These are phyloP conservation scores for Pipa parva DNA, from an alignment of 2,113 vertebrate species.

Conservation along the genomic window DNA sequence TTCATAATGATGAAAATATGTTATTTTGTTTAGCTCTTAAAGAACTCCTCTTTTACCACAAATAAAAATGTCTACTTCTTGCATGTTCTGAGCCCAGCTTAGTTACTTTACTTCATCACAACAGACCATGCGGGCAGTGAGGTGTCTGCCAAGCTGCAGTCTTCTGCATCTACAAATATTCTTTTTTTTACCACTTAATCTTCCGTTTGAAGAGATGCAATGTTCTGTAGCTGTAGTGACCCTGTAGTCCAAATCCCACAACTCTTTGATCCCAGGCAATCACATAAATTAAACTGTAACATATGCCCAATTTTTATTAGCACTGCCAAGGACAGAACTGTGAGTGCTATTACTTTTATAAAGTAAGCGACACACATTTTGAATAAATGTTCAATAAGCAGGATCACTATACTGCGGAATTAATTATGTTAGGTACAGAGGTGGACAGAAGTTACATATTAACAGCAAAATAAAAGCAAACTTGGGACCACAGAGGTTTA, in stretches of 20 bases:
- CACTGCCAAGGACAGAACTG: background rate
- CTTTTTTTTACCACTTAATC: background rate
- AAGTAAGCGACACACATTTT: slow-evolving; percentile 5
- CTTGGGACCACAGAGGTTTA: background rate
- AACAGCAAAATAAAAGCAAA: background rate
- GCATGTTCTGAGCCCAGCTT: background rate
- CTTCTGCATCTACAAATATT: background rate
- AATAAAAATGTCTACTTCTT: too few species aligned
- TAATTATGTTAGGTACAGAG: slow-evolving; percentile 20
- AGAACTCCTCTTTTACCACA: too few species aligned
- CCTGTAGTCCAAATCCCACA: slow-evolving; percentile 7
- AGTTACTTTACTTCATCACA: background rate
- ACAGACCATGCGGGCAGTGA: background rate
- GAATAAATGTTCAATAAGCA: slow-evolving; percentile 6
- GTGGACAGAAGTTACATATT: slow-evolving; percentile 22
- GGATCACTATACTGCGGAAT: background rate
- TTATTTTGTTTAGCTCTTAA: too few species aligned
- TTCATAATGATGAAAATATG: too few species aligned
- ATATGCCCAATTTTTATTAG: slow-evolving; percentile 15
- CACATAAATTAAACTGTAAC: slow-evolving; percentile 23
- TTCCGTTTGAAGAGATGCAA: background rate
- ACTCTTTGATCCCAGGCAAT: slow-evolving; percentile 13
- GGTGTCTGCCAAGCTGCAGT: background rate
- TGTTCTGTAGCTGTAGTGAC: background rate
- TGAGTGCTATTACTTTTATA: slow-evolving; percentile 8